A percentile compares a stretch with the other conserved stretches of the same genome.
These are phyloP conservation scores for Caranx ignobilis DNA, from an alignment of 2,113 vertebrate species.

Conservation along the genomic window DNA sequence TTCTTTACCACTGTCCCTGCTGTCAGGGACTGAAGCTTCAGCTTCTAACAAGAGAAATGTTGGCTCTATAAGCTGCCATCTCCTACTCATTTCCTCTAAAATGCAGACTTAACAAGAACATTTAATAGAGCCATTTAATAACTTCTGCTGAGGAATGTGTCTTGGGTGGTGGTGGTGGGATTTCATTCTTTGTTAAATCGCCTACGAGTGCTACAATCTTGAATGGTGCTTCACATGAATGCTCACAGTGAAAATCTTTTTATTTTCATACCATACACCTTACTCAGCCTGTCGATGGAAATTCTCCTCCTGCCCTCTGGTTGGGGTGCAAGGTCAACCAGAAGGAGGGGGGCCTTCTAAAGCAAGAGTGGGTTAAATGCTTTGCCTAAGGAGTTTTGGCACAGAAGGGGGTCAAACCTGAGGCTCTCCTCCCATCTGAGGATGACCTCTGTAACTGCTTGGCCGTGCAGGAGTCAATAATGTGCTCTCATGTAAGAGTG, in stretches of 20 bases:
- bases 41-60: conserved; percentile 29
- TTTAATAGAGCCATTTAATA: conserved; percentile 45
- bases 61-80: conserved; percentile 37
- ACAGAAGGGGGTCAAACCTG: conserved; percentile 6
- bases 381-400: conserved; percentile 15
- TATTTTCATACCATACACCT: neutral
- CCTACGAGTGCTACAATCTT: neutral
- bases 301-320: neutral
- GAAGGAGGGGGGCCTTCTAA: neutral
- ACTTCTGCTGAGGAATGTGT: conserved; percentile 16
- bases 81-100: conserved; percentile 31
- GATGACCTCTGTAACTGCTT: neutral
- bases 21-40: conserved; percentile 17
- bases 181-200: conserved; percentile 10
- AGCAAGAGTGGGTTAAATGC: conserved; percentile 31
- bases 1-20: conserved; percentile 24
- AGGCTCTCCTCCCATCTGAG: neutral
- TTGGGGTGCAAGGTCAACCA: conserved; percentile 9
- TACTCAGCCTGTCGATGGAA: neutral
- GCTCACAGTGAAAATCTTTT: neutral
- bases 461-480: conserved; percentile 34
- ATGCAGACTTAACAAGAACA: conserved; percentile 11
- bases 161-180: neutral
- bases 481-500: neutral
- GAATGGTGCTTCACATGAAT: conserved; percentile 7